A percentile compares a stretch with the other conserved stretches of the same genome.
phyloP scores from a whole-genome alignment of 2,797 vertebrate genomes.

The Smutsia gigantea region DNA sequence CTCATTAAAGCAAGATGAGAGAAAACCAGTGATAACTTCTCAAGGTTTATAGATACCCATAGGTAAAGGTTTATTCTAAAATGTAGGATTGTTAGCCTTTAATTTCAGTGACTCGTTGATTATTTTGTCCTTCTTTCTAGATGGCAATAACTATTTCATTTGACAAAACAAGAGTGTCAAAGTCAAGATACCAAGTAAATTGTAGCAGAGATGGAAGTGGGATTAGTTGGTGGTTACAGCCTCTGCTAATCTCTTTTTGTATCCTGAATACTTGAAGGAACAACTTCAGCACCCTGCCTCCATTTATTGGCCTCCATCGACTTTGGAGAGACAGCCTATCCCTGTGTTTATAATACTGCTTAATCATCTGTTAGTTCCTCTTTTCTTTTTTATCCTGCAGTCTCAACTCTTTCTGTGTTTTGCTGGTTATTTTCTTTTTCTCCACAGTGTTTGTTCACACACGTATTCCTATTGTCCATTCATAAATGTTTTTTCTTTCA shows the following conservation, averaged over 20 bases:
- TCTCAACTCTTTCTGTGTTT: not conserved
- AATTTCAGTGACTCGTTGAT: not conserved
- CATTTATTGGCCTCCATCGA: not conserved
- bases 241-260: not conserved
- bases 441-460: not conserved
- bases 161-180: not conserved
- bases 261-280: not conserved
- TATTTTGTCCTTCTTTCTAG: not conserved
- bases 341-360: not conserved
- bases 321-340: not conserved
- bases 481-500: not conserved
- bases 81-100: not conserved
- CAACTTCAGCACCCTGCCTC: not conserved
- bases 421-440: not conserved
- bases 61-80: not conserved
- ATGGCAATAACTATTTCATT: not conserved
- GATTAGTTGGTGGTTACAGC: not conserved
- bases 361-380: not conserved
- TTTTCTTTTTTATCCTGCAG: not conserved
- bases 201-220: not conserved
- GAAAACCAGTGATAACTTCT: not conserved
- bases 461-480: not conserved
- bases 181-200: not conserved
- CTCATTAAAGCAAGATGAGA: not conserved
- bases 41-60: not conserved